Evolutionary conservation across 2,113 vertebrate species (phyloP).

Genomic region (Rostratula benghalensis): DNA sequence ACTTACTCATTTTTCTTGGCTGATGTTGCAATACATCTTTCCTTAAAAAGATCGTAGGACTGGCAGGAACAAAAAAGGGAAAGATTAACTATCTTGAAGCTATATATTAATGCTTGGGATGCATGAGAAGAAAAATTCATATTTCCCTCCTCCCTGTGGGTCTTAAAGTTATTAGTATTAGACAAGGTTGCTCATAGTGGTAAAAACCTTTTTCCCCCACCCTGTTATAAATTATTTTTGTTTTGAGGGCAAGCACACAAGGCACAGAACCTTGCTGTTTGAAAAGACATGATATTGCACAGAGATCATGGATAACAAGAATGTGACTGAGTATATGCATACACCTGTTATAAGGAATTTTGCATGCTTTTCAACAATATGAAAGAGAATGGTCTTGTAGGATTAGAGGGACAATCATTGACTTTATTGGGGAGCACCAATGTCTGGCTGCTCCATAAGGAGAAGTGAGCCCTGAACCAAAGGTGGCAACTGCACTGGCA

Average conservation of each 20-base stretch:
- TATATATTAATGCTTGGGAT: background rate
- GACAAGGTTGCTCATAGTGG: background rate
- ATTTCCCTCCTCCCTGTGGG: background rate
- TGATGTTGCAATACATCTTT: conserved; percentile 54
- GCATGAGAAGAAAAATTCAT: conserved; percentile 1
- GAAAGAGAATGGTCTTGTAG: background rate
- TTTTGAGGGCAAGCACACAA: background rate
- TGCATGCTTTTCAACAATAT: background rate
- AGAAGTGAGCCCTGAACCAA: fast-evolving
- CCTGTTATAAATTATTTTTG: background rate
- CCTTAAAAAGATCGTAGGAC: background rate
- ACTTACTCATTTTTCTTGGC: conserved; percentile 56
- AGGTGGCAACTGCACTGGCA: background rate
- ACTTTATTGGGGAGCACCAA: background rate
- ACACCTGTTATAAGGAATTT: background rate
- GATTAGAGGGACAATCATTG: background rate
- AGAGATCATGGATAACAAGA: background rate
- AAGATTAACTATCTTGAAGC: conserved; percentile 31
- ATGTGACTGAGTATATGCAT: fast-evolving
- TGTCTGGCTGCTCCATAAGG: background rate
- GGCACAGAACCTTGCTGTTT: background rate
- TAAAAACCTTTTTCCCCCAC: background rate
- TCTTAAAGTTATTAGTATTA: background rate
- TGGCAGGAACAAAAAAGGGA: conserved; percentile 9
- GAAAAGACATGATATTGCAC: background rate